phyloP scores from a whole-genome alignment of 2,797 vertebrate species.

The Chloroceryle amazona region DNA sequence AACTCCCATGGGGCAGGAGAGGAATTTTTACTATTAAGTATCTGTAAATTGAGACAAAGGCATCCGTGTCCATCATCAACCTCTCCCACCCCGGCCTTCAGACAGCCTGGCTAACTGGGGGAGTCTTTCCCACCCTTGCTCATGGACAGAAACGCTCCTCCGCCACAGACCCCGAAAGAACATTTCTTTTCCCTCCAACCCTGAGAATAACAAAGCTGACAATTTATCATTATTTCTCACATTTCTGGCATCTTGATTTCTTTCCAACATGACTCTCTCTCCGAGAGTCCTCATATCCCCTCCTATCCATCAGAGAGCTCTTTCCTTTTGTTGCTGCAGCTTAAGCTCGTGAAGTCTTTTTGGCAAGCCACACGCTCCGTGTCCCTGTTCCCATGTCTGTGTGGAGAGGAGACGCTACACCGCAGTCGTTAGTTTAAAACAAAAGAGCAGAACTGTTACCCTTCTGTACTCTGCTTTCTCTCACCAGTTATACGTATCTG shows the following conservation, averaged over 20 bases:
- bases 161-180: background rate
- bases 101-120: background rate
- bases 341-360: background rate
- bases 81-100: background rate
- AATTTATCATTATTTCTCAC: background rate
- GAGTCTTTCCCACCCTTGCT: background rate
- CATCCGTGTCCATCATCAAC: background rate
- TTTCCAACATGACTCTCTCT: background rate
- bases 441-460: background rate
- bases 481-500: slow-evolving; percentile 29
- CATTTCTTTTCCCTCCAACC: background rate
- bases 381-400: background rate
- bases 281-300: background rate
- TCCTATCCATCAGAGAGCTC: background rate
- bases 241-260: background rate
- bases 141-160: background rate
- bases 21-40: slow-evolving; percentile 31
- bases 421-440: slow-evolving; percentile 45
- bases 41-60: slow-evolving; percentile 49
- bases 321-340: background rate
- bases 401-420: background rate
- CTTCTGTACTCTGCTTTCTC: slow-evolving; percentile 36
- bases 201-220: background rate
- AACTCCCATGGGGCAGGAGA: slow-evolving; percentile 10
- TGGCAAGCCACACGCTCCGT: background rate